Evolutionary conservation across 2,113 vertebrate species (phyloP).

Genomic region (Perca flavescens): DNA sequence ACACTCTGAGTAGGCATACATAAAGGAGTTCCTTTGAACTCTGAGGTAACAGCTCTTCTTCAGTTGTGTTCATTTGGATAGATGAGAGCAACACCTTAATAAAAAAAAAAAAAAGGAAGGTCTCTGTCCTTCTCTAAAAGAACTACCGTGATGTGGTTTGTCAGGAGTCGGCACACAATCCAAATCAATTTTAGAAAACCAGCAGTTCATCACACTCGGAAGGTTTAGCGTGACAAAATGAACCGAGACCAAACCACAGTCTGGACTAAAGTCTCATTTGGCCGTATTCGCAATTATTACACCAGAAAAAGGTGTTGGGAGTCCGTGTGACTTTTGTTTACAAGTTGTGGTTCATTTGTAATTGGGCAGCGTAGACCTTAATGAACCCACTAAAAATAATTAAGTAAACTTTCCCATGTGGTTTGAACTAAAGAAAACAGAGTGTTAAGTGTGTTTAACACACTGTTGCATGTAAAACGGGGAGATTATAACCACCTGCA

Average conservation of each 20-base stretch:
- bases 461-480: background rate
- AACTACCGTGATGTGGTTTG: background rate
- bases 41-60: background rate
- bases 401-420: conserved; percentile 8
- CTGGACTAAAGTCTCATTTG: conserved; percentile 13
- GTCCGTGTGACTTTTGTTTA: conserved; percentile 11
- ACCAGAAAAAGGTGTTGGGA: conserved; percentile 15
- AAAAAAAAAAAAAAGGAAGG: background rate
- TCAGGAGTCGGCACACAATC: background rate
- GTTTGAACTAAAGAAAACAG: background rate
- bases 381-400: conserved; percentile 21
- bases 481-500: conserved; percentile 9
- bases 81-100: background rate
- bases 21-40: background rate
- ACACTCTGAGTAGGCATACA: background rate
- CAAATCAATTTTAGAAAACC: conserved; percentile 7
- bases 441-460: background rate
- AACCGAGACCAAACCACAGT: conserved; percentile 28
- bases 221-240: conserved; percentile 11
- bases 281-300: background rate
- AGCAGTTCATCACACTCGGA: background rate
- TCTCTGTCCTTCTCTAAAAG: background rate
- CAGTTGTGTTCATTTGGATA: background rate
- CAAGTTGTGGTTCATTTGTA: conserved; percentile 39
- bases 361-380: conserved; percentile 12